These are phyloP conservation scores for Wasmannia auropunctata DNA, from an alignment of 1,140 invertebrate species.

Conservation along the genomic window DNA sequence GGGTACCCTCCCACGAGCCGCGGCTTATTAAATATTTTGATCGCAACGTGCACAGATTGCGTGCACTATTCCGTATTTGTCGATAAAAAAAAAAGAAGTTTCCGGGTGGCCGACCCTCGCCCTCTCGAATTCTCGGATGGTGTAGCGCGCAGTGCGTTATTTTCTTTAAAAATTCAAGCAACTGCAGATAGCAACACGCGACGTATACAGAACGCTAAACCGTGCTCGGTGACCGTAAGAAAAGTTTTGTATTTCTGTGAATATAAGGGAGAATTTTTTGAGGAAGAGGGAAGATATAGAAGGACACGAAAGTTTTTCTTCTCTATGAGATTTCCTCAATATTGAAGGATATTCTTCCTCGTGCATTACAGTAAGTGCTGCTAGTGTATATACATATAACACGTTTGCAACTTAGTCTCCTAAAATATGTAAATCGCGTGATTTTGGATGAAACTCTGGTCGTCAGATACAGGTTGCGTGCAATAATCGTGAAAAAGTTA, in stretches of 20 bases:
- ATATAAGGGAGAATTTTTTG: not conserved
- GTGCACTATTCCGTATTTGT: not conserved
- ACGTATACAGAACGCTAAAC: not conserved
- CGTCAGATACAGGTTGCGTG: not conserved
- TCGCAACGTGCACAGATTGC: conserved; percentile 23
- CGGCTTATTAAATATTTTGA: conserved; percentile 47
- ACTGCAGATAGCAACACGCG: not conserved
- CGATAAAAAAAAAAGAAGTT: conserved; percentile 11
- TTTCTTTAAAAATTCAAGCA: conserved; percentile 44
- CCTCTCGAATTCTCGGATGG: not conserved
- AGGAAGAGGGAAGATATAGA: not conserved
- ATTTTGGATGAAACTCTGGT: not conserved
- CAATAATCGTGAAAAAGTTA: conserved; percentile 22
- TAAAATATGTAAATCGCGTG: not conserved
- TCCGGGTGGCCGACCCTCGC: not conserved
- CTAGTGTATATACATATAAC: not conserved
- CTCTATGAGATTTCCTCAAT: not conserved
- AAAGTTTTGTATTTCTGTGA: conserved; percentile 7
- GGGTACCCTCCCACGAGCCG: not conserved
- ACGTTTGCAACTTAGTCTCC: not conserved
- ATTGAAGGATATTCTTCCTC: not conserved
- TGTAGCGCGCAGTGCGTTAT: not conserved
- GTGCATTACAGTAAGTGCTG: not conserved
- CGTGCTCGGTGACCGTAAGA: not conserved
- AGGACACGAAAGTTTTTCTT: not conserved